Base-by-base conservation (phyloP, 2,797 vertebrate genomes). In the Choloepus didactylus region DNA sequence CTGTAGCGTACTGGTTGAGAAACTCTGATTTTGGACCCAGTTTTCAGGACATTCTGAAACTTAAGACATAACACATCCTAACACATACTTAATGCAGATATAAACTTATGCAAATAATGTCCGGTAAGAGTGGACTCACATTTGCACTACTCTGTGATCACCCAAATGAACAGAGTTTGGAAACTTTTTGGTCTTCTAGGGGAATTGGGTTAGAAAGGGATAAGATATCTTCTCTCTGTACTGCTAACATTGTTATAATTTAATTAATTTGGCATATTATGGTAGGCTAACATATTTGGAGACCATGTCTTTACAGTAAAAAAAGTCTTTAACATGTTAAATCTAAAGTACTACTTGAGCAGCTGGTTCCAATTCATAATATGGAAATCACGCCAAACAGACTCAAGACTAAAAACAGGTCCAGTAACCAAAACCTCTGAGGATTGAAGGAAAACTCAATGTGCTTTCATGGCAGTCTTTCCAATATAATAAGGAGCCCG, bases 331-430 rank as follows among this genome's bases (percentile, higher is more conserved):
- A 35, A 72, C 8, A 41, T 44, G 1, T 35, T 60, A 51, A n/a
- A n/a, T 93, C 79, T 56, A 93, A 94, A 69, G 89, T 29, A 80
- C 69, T 92, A 76, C 89, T 97, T 97, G 89, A 95, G 96, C 18
- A 87, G 60, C 66, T 96, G 88, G 64, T 95, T 97, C 91, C 51
- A 67, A 86, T 79, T 90, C n/a, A 81, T 91, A 66, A 41, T 89
- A 83, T 82, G 85, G 27, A 87, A 96, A 90, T 88, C 46, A 41
- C 35, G 21, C 41, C 41, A 93, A 97, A 89, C 54, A 8, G 27
- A 69, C 44, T 27, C 44, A 38, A 81, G 62, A 96, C 60, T 51
- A 41, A 67, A 96, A 96, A 7, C 86, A 93, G 0, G 14, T 15
- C 54, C 69, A 46, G 41, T 41, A 96, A 86, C 29, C 59, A 35